Evolutionary conservation across 1,140 invertebrate genomes (phyloP), one percentile per base, ranked within the genome.

Genomic region (Aphidius ervi): DNA sequence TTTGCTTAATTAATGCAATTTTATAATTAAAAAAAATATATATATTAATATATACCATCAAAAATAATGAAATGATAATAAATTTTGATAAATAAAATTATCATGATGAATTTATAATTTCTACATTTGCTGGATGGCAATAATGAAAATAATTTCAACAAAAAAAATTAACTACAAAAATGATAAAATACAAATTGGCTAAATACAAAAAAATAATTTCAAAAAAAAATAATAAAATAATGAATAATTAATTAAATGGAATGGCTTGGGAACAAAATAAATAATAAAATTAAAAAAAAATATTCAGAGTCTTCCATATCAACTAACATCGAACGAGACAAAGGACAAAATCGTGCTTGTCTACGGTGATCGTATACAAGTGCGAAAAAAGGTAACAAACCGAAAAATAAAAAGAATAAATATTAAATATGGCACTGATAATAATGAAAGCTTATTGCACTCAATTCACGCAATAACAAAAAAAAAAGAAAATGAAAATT

Each of bases 341-440:
- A 80, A 77, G 78, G 81, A 83, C 76, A 81, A 80, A 74, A 81
- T 82, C 76, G 81, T 83, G 76, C 81, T 82, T 72, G 79, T 83
- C 68, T 83, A 82, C 69, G 78, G 77, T 68, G 82, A 83, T 74
- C 82, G 82, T 80, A 82, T 83, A 71, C 76, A 82, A 81, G 81
- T 82, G 63, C 77, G 79, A 66, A 74, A 76, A 71, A 81, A 83
- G 80, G 81, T 82, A 82, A 82, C 78, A 69, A 76, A 73, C 69
- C 61, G 9, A 45, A 45, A 31, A 46, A 59, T 54, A 49, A 48
- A 62, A 49, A 59, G 46, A 52, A 59, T 41, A 58, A 16, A 16
- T 16, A 16, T 16, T 16, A 16, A 16, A 37, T 20, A 59, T 53
- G 42, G 4, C 23, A 31, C 23, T 31, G 23, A 31, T 16, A 16